A percentile compares a stretch with the other conserved stretches of the same genome.
Conservation (phyloP, 2,888 invertebrate species). For the Eubasilissa splendida region DNA sequence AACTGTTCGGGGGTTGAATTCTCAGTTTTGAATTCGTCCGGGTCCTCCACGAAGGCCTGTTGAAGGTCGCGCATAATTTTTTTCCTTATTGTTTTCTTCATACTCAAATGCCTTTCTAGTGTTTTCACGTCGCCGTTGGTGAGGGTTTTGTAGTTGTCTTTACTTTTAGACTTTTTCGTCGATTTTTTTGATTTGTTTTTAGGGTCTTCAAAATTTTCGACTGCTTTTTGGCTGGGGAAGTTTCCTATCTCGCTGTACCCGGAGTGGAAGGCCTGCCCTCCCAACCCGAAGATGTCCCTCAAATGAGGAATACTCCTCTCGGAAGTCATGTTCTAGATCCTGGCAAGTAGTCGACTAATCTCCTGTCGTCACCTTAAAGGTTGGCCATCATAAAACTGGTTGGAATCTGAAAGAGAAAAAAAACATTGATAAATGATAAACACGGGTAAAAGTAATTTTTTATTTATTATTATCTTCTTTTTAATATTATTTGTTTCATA, state of each 20-base stretch:
- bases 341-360: background rate
- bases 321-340: conserved; percentile 71
- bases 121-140: conserved; percentile 81
- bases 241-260: conserved; percentile 61
- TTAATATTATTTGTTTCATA: too few species aligned
- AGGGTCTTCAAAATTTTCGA: conserved; percentile 60
- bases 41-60: conserved; percentile 82
- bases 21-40: conserved; percentile 81
- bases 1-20: conserved; percentile 79
- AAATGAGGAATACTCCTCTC: conserved; percentile 85
- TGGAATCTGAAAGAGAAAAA: conserved; percentile 10
- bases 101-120: conserved; percentile 85
- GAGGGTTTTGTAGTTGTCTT: conserved; percentile 79
- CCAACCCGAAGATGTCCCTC: conserved; percentile 81
- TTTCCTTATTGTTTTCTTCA: conserved; percentile 90
- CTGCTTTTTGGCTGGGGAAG: conserved; percentile 61
- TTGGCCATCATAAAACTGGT: background rate
- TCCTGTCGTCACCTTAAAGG: conserved; percentile 1
- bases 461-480: too few species aligned
- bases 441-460: too few species aligned
- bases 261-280: conserved; percentile 70
- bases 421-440: too few species aligned
- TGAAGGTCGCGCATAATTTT: conserved; percentile 89
- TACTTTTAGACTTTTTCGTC: conserved; percentile 74
- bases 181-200: conserved; percentile 73